These are phyloP conservation scores for Turritopsis dohrnii DNA, from an alignment of 30 jellyfish, hydroid and myxozoan genomes.

Conservation along the genomic window DNA sequence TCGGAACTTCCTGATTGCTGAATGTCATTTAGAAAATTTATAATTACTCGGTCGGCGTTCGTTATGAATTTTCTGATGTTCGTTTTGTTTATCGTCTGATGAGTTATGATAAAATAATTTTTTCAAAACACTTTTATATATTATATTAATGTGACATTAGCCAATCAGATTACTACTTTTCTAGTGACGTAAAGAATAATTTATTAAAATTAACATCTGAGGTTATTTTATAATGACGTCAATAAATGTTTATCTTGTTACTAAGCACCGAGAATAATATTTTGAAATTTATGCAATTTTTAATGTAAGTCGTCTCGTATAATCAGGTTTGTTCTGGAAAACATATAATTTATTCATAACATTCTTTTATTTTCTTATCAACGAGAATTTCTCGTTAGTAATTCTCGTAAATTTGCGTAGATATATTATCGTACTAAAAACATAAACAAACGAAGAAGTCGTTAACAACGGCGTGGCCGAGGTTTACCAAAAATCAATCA, in stretches of 20 bases:
- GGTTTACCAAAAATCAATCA: neutral
- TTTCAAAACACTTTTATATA: neutral
- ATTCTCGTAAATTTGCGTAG: too few species aligned
- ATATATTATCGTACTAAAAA: neutral
- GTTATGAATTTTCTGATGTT: neutral
- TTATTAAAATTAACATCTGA: neutral
- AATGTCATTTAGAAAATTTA: constrained; percentile 2
- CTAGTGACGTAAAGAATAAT: neutral
- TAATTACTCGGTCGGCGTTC: neutral
- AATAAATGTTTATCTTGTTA: neutral
- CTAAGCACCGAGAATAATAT: neutral
- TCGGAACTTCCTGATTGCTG: constrained; percentile 24
- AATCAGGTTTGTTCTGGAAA: neutral
- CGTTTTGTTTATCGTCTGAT: neutral
- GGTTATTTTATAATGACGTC: neutral
- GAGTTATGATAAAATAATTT: constrained; percentile 15
- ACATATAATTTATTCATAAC: neutral
- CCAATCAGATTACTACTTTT: neutral
- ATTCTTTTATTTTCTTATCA: neutral
- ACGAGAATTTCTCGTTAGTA: neutral
- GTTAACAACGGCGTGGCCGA: neutral
- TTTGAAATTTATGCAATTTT: neutral
- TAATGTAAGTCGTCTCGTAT: neutral
- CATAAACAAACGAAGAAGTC: neutral
- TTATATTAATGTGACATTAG: neutral